A percentile compares a stretch with the other conserved stretches of the same genome.
Conservation (phyloP, 2,797 vertebrate species). For the Emys orbicularis region DNA sequence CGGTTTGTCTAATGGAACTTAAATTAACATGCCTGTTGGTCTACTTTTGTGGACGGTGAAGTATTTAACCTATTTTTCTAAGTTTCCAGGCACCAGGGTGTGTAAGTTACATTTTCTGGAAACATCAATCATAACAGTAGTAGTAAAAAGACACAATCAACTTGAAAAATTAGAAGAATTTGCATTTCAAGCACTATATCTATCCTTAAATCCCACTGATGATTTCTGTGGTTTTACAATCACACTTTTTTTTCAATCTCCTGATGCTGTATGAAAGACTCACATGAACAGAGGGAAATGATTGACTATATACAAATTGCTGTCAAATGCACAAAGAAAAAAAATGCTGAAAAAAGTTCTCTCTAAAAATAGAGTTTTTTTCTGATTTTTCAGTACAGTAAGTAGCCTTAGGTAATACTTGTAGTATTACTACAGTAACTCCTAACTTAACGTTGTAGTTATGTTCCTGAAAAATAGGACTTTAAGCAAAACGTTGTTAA, state of each 20-base stretch:
- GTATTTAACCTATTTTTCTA: not conserved
- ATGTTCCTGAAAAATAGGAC: too few species aligned
- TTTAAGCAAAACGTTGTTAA: too few species aligned
- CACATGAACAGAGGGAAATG: not conserved
- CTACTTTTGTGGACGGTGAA: not conserved
- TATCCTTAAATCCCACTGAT: not conserved
- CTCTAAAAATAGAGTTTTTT: not conserved
- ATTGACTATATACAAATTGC: not conserved
- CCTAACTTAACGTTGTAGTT: too few species aligned
- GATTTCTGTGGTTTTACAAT: not conserved
- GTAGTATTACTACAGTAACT: not conserved
- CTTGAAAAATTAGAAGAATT: not conserved
- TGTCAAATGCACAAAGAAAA: not conserved
- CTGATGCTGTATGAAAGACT: not conserved
- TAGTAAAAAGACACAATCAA: not conserved
- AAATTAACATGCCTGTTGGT: not conserved
- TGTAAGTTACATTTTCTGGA: not conserved
- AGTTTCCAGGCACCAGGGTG: not conserved
- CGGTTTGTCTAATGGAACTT: not conserved
- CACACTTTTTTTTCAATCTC: not conserved
- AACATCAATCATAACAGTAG: rapidly evolving
- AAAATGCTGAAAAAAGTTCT: not conserved
- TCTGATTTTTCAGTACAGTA: not conserved
- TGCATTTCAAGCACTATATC: not conserved
- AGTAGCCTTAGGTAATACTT: not conserved